Percentiles rank a stretch among this genome's conserved stretches.
These are phyloP conservation scores for Pyrocephalus nanus DNA, from an alignment of 2,797 vertebrate genomes.

Conservation along the genomic window DNA sequence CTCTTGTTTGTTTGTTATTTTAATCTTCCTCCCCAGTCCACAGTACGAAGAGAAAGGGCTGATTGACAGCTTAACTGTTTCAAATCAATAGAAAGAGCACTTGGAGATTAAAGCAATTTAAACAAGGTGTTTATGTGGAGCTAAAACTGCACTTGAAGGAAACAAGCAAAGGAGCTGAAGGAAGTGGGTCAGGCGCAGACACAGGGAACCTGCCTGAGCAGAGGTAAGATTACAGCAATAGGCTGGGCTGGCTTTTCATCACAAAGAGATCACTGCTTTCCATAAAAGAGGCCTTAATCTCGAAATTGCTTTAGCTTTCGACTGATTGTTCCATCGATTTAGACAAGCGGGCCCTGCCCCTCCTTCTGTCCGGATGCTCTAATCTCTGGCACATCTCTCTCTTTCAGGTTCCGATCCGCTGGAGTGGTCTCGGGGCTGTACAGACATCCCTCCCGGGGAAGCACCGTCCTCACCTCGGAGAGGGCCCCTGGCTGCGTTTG, in stretches of 20 bases:
- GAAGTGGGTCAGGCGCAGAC: conserved; percentile 74
- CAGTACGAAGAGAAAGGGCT: conserved; percentile 59
- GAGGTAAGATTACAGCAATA: conserved; percentile 64
- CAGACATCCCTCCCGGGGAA: too few species aligned
- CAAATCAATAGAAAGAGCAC: conserved; percentile 71
- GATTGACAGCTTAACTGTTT: conserved; percentile 77
- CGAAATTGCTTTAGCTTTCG: conserved; percentile 70
- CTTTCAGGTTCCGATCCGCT: not conserved
- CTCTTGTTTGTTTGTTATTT: conserved; percentile 78
- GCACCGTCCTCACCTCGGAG: not conserved
- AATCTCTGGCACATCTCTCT: not conserved
- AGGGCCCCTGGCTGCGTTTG: not conserved
- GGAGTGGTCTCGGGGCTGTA: fast-evolving
- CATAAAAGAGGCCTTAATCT: conserved; percentile 72
- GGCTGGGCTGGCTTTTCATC: conserved; percentile 64
- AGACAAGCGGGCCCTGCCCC: conserved; percentile 9
- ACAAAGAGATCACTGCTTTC: conserved; percentile 64
- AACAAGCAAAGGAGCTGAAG: conserved; percentile 60
- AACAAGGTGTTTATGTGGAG: conserved; percentile 75
- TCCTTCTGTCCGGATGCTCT: not conserved
- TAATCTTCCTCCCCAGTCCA: conserved; percentile 66
- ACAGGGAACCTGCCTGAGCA: not conserved
- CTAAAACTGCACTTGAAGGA: conserved; percentile 76
- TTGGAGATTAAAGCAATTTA: conserved; percentile 76
- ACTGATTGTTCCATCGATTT: conserved; percentile 76